Base-by-base conservation (phyloP, 2,888 invertebrate genomes). In the Craniophora ligustri region DNA sequence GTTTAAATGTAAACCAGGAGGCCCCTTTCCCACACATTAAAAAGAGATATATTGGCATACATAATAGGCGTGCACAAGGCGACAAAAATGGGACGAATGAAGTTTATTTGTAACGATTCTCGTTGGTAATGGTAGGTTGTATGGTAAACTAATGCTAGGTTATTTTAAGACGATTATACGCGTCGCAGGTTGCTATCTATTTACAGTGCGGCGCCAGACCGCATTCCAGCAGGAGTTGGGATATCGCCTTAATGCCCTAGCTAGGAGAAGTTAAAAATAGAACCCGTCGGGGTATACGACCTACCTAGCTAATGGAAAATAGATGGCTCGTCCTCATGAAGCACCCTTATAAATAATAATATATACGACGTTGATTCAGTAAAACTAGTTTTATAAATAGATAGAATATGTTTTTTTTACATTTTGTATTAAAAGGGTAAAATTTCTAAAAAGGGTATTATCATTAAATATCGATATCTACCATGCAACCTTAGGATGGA, bases 211-310 rank as follows among this genome's bases (percentile, higher is more conserved):
- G 89, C 92, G 91, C 90, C 91, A 84, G 84, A 91, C 92, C 77
- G 82, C 92, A 92, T 92, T 92, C 92, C 88, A 75, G 65, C 73
- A 82, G 87, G 88, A 90, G 80, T 86, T 82, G 84, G 88, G 82
- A 87, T 86, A 87, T 82, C 81, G 81, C 78, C 84, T 88, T 88
- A 87, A 86, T 88, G 84, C 81, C 86, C 83, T 86, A 77, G 62
- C 76, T 76, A 80, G 80, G 50, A 10, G 7, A 59, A 40, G 74
- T 78, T 91, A 91, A 86, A 87, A 87, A 91, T 91, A 91, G 86
- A 80, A 74, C 59, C 59, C 35, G 59, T 36, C 64, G 75, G 71
- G 86, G 85, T 86, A 61, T 63, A 84, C 77, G 82, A 85, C 84
- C 84, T 76, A 67, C 61, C 60, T 58, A 63, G 72, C 72, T 82